A percentile compares a stretch with the other conserved stretches of the same genome.
phyloP scores from a whole-genome alignment of 2,113 vertebrate species.

The Cnemophilus loriae region DNA sequence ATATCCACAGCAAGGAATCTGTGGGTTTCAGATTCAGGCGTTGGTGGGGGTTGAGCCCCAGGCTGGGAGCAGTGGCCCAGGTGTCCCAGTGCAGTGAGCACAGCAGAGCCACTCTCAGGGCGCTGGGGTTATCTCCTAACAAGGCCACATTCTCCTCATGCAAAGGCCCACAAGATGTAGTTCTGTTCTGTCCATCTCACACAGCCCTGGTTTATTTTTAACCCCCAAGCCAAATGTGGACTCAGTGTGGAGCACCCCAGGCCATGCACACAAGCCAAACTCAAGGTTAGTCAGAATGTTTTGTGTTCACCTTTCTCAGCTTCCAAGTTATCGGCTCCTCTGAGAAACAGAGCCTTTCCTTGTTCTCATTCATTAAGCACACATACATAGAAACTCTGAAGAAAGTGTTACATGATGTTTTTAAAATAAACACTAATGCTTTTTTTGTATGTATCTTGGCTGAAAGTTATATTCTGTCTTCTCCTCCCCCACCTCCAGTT shows the following conservation, averaged over 20 bases:
- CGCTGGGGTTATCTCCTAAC: background rate
- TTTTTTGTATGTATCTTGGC: slow-evolving; percentile 38
- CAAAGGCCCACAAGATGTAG: background rate
- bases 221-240: background rate
- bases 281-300: background rate
- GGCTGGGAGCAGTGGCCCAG: background rate
- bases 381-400: background rate
- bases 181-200: background rate
- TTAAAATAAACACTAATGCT: slow-evolving; percentile 48
- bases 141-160: background rate
- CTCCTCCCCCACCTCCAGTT: background rate
- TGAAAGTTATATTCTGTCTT: slow-evolving; percentile 42
- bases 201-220: background rate
- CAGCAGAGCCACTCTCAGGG: background rate
- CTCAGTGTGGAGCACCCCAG: background rate
- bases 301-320: background rate
- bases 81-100: fast-evolving
- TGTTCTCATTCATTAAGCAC: slow-evolving; percentile 24
- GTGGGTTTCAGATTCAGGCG: background rate
- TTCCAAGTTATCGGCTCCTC: background rate
- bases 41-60: background rate
- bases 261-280: background rate
- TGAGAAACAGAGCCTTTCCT: slow-evolving; percentile 24
- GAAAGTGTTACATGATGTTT: slow-evolving; percentile 45
- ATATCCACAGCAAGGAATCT: background rate